Evolutionary conservation across 1,140 invertebrate species (phyloP), one percentile per base, ranked within the genome.

Genomic region (Heliconius congener): DNA sequence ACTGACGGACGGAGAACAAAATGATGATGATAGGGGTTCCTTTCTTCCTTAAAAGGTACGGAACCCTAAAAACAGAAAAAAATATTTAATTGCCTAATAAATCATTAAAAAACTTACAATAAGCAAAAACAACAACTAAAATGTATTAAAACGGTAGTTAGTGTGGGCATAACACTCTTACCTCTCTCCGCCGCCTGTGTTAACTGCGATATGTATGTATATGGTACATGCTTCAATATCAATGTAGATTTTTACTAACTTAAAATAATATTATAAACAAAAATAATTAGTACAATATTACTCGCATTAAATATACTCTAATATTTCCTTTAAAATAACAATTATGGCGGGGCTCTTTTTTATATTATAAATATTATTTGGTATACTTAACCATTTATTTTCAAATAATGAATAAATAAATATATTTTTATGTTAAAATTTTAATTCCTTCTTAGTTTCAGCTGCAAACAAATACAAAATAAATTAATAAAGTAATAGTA

Each of bases 101-200:
- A 30, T 27, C 13, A 27, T 27, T 13, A 27, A 13, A 57, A 57
- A 27, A 30, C 4, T 23, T 66, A n/a, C 30, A 66, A 66, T 66
- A 66, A 66, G 60, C 60, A 4, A 66, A 74, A 74, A 74, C 39
- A 74, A 42, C 39, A 77, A 42, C 60, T 66, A 66, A 66, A 66
- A 66, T 66, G 34, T 70, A 75, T 74, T 71, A 73, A 87, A 83
- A 90, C 85, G 86, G 81, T 82, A 90, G 88, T 93, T 93, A 93
- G 90, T 93, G 90, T 92, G 88, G 88, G 77, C 88, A 88, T 83
- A 87, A 89, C 86, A 92, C 88, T 85, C 88, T 86, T 85, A 85
- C 87, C 83, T 83, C 81, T 82, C 72, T 82, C 87, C 84, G 85
- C 88, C 90, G 85, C 86, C 87, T 84, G 77, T 81, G 73, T 82